Percentiles rank a stretch among this genome's conserved stretches.
These are phyloP conservation scores for Aptenodytes patagonicus DNA, from an alignment of 2,113 vertebrate genomes.

Conservation along the genomic window DNA sequence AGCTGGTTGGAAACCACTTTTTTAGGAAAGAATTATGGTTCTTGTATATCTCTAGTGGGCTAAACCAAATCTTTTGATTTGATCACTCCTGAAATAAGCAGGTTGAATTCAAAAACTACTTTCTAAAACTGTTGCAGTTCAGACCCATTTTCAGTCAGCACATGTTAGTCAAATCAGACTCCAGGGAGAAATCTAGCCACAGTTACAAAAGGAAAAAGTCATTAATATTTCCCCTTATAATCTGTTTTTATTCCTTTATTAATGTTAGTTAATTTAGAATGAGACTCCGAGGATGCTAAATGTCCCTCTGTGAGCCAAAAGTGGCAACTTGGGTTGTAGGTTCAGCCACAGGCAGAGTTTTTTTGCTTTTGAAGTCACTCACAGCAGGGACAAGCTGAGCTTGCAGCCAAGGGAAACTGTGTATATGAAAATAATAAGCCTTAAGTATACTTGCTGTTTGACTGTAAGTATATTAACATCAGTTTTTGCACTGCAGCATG, in stretches of 20 bases:
- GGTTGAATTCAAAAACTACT: neutral
- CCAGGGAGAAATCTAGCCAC: neutral
- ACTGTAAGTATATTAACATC: neutral
- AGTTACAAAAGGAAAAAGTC: neutral
- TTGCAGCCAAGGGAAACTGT: neutral
- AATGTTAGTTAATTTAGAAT: constrained; percentile 4
- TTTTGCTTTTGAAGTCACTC: neutral
- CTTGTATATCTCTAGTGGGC: neutral
- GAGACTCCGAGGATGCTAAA: neutral
- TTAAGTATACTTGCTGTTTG: neutral
- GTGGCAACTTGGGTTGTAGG: neutral
- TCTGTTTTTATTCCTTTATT: neutral
- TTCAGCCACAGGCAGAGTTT: neutral
- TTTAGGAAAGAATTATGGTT: neutral
- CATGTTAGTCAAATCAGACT: neutral
- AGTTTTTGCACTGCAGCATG: neutral
- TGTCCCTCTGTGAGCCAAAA: neutral
- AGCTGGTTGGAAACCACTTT: neutral
- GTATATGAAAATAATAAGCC: neutral
- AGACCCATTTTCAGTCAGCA: neutral
- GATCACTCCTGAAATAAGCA: neutral
- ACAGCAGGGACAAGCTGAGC: neutral
- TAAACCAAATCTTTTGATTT: neutral
- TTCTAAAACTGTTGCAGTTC: neutral
- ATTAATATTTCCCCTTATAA: neutral